These are phyloP conservation scores for Protonibea diacanthus DNA, from an alignment of 2,797 vertebrate genomes.

Conservation along the genomic window DNA sequence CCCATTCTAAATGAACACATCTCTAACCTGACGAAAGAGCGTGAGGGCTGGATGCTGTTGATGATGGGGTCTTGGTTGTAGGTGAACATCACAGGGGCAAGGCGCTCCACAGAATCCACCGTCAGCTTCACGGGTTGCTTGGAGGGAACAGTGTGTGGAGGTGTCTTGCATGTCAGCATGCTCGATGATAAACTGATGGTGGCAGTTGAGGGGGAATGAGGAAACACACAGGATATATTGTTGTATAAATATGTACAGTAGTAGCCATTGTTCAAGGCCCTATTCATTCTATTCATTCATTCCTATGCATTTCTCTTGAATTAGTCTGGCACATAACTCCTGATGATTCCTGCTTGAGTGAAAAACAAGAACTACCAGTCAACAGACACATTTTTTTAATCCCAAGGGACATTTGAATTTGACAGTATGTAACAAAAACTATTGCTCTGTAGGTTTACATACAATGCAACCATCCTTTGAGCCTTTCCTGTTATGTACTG, in stretches of 20 bases:
- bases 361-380: not conserved
- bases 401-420: not conserved
- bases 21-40: slow-evolving; percentile 93
- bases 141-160: slow-evolving; percentile 83
- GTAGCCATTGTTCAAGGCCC: not conserved
- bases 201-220: slow-evolving; percentile 1
- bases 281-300: slow-evolving; percentile 10
- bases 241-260: slow-evolving; percentile 34
- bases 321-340: slow-evolving; percentile 2
- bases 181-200: slow-evolving; percentile 80
- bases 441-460: not conserved
- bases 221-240: slow-evolving; percentile 30
- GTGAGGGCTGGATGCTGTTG: slow-evolving; percentile 91
- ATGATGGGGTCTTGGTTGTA: slow-evolving; percentile 94
- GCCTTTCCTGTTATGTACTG: not conserved
- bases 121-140: slow-evolving; percentile 87
- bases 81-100: slow-evolving; percentile 83
- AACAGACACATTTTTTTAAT: not conserved
- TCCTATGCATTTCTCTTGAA: slow-evolving; percentile 6
- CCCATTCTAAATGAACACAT: not conserved
- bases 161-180: slow-evolving; percentile 91
- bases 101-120: slow-evolving; percentile 88
- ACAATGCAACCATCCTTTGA: not conserved
- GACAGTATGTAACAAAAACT: not conserved
- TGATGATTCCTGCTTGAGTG: not conserved